Evolutionary conservation across 2,888 invertebrate genomes (phyloP).

Genomic region (Bhutanitis thaidina): DNA sequence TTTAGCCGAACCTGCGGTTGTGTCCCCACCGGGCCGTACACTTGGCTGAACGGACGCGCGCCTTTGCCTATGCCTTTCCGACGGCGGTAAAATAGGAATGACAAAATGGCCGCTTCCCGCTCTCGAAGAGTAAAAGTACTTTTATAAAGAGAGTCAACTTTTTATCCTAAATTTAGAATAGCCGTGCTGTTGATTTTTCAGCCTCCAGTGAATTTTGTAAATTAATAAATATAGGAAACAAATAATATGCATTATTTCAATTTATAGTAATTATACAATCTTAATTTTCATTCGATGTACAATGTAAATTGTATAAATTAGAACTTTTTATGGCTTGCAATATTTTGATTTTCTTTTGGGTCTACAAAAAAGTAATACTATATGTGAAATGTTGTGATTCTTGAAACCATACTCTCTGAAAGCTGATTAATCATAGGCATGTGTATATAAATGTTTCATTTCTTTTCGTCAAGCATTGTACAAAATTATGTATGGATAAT

Average conservation of each 20-base stretch:
- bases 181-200: constrained; percentile 31
- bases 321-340: too few relatives aligned
- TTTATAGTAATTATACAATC: neutral
- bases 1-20: constrained; percentile 41
- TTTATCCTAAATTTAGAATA: constrained; percentile 37
- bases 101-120: constrained; percentile 30
- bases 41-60: constrained; percentile 22
- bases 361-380: too few relatives aligned
- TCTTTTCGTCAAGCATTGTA: constrained; percentile 16
- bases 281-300: neutral
- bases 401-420: neutral
- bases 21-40: constrained; percentile 25
- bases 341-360: too few relatives aligned
- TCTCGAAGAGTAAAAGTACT: constrained; percentile 37
- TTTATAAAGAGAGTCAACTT: constrained; percentile 36
- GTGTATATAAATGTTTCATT: constrained; percentile 3
- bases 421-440: constrained; percentile 15
- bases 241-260: neutral
- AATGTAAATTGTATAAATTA: too few relatives aligned
- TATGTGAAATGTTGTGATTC: too few relatives aligned
- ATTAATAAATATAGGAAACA: neutral
- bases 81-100: constrained; percentile 25
- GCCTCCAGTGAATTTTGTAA: constrained; percentile 14
- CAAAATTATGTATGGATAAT: too few relatives aligned
- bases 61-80: constrained; percentile 27